phyloP scores from a whole-genome alignment of 2,888 invertebrate species.

The Orthosia cruda region DNA sequence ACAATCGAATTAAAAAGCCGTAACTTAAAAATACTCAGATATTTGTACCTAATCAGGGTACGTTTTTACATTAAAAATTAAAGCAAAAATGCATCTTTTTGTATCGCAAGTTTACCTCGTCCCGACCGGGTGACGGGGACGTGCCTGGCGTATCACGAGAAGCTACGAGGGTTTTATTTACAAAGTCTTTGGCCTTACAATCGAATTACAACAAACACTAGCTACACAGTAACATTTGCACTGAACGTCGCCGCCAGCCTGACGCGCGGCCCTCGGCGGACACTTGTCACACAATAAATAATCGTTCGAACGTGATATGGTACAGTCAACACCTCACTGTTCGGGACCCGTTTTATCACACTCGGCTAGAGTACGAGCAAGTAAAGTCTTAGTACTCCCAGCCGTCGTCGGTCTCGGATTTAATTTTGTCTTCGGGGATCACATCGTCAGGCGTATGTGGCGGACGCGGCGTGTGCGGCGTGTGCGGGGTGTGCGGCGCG shows the following conservation, averaged over 20 bases:
- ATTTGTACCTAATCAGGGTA: constrained; percentile 88
- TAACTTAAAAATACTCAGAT: constrained; percentile 88
- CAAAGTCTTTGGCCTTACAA: constrained; percentile 91
- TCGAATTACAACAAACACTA: constrained; percentile 82
- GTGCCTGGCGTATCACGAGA: constrained; percentile 81
- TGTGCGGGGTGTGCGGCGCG: constrained; percentile 73
- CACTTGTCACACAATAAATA: constrained; percentile 73
- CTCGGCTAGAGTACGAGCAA: constrained; percentile 62
- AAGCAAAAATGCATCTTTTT: constrained; percentile 91
- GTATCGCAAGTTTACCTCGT: constrained; percentile 86
- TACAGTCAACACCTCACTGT: constrained; percentile 69
- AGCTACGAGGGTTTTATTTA: constrained; percentile 83
- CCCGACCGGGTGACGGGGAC: constrained; percentile 72
- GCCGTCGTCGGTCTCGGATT: constrained; percentile 92
- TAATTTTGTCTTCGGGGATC: constrained; percentile 90
- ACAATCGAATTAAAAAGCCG: constrained; percentile 86
- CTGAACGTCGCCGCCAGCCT: constrained; percentile 74
- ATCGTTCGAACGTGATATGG: constrained; percentile 72
- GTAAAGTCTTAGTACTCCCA: constrained; percentile 91
- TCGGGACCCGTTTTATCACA: constrained; percentile 76
- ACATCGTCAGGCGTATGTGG: constrained; percentile 79
- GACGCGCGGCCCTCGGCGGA: constrained; percentile 40
- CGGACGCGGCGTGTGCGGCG: constrained; percentile 73
- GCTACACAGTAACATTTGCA: constrained; percentile 81
- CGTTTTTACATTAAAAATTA: constrained; percentile 84